A percentile compares a stretch with the other conserved stretches of the same genome.
Evolutionary conservation across 2,113 vertebrate genomes (phyloP).

Genomic region (Brachirus orientalis): DNA sequence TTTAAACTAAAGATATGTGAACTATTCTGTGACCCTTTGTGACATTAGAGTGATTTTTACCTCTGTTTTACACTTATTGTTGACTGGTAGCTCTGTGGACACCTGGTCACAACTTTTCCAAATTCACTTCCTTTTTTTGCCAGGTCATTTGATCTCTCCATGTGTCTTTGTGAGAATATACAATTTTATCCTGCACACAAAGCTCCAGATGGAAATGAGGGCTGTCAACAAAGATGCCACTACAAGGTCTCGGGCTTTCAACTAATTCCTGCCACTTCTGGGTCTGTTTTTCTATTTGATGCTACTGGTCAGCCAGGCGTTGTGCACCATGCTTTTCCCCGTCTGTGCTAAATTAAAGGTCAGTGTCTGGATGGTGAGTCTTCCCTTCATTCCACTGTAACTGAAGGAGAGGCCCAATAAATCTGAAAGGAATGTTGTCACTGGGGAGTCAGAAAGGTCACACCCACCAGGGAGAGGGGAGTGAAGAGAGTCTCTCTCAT

Average conservation of each 20-base stretch:
- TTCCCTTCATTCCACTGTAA: constrained; percentile 67
- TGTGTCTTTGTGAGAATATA: constrained; percentile 12
- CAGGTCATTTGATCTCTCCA: constrained; percentile 16
- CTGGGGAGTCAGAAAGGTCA: constrained; percentile 80
- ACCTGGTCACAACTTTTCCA: constrained; percentile 16
- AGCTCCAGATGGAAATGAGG: constrained; percentile 53
- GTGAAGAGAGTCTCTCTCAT: constrained; percentile 75
- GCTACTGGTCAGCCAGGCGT: constrained; percentile 36
- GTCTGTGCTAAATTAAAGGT: constrained; percentile 75
- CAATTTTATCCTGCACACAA: constrained; percentile 45
- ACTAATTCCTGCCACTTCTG: constrained; percentile 36
- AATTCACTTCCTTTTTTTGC: constrained; percentile 13
- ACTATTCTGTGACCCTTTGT: background rate
- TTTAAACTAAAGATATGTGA: background rate
- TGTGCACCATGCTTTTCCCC: constrained; percentile 46
- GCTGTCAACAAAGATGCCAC: constrained; percentile 42
- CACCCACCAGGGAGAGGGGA: constrained; percentile 67
- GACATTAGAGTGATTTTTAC: background rate
- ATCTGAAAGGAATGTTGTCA: constrained; percentile 78
- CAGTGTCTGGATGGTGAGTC: constrained; percentile 70
- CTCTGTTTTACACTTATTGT: constrained; percentile 15
- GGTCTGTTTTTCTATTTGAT: constrained; percentile 58
- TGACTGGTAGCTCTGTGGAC: constrained; percentile 4
- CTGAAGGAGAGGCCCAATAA: constrained; percentile 74
- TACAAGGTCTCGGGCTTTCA: constrained; percentile 50